Evolutionary conservation across 2,888 invertebrate genomes (phyloP), one percentile per base, ranked within the genome.

Genomic region (Agrotis exclamationis): DNA sequence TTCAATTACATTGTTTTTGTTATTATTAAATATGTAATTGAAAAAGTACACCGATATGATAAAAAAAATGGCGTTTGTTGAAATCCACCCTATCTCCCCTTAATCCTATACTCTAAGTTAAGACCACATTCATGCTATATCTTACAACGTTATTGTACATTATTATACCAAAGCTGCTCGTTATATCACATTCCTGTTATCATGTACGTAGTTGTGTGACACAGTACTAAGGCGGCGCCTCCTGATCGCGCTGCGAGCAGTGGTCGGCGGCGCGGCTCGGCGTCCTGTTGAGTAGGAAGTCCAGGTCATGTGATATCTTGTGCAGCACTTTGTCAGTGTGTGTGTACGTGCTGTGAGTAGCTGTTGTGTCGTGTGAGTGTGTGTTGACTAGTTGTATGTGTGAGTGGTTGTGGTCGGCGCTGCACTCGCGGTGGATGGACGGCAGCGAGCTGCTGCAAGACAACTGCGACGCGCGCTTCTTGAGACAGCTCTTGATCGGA

Each of bases 261-360:
- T 85, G 24, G 24, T 56, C 39, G 11, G 18, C 7, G 6, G 88
- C 85, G 88, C 89, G 59, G 93, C 91, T 74, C 94, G 95, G 74
- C n/a, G 96, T 97, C 76, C 98, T 97, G 92, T 98, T 98, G 74
- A 98, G 94, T 83, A 98, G 94, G 94, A 98, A 98, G 93, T 98
- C 98, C 84, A 98, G 95, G 93, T 98, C 98, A 88, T 97, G 97
- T 1, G 98, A 97, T 87, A 98, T 98, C 89, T 98, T 97, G 93
- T 98, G 97, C 62, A 98, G 93, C 96, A 98, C 97, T 70, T 97
- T 97, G 83, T 97, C 97, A 47, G 94, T 91, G 63, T 94, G 93
- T 0, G 93, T 92, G 0, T 47, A 91, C 89, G 76, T 93, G 92
- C 84, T 95, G 95, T 39, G 93, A 92, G 79, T 90, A 92, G 28